A percentile compares a stretch with the other conserved stretches of the same genome.
phyloP scores from a whole-genome alignment of 2,888 invertebrate genomes.

The Crematogaster levior region DNA sequence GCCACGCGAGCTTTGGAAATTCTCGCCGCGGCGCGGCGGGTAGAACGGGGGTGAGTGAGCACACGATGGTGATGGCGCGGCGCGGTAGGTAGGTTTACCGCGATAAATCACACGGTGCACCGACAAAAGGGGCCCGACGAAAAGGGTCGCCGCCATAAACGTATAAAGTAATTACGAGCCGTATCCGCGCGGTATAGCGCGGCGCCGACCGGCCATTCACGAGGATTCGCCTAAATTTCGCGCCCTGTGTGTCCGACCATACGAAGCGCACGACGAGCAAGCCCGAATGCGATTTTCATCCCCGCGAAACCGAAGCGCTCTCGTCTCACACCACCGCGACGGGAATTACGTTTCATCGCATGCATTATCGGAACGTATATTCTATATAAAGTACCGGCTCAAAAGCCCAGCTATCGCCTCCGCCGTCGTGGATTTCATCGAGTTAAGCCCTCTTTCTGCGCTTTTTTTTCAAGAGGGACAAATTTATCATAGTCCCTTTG shows the following conservation, averaged over 20 bases:
- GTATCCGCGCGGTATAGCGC: conserved; percentile 67
- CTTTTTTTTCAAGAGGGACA: not conserved
- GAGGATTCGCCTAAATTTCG: conserved; percentile 66
- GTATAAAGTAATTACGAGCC: conserved; percentile 80
- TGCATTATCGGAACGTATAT: conserved; percentile 74
- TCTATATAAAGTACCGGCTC: conserved; percentile 59
- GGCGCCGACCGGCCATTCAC: conserved; percentile 70
- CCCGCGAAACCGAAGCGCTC: conserved; percentile 66
- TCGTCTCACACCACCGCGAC: conserved; percentile 59
- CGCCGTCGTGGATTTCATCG: conserved; percentile 67
- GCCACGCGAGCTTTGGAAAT: conserved; percentile 69
- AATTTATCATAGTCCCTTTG: not conserved
- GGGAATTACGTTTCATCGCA: conserved; percentile 77
- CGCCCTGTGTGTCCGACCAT: conserved; percentile 34
- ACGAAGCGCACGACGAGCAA: conserved; percentile 48
- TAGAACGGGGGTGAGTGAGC: conserved; percentile 28
- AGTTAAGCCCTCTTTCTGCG: conserved; percentile 68
- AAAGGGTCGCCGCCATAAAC: conserved; percentile 77
- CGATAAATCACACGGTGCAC: conserved; percentile 74
- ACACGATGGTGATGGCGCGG: conserved; percentile 30
- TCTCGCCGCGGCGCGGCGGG: conserved; percentile 65
- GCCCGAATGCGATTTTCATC: conserved; percentile 70
- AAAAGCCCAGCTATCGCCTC: conserved; percentile 49
- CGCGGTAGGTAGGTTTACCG: conserved; percentile 57
- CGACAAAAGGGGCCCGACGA: conserved; percentile 77